A percentile compares a stretch with the other conserved stretches of the same genome.
phyloP scores from a whole-genome alignment of 2,888 invertebrate genomes.

The Cephus pygmeus region DNA sequence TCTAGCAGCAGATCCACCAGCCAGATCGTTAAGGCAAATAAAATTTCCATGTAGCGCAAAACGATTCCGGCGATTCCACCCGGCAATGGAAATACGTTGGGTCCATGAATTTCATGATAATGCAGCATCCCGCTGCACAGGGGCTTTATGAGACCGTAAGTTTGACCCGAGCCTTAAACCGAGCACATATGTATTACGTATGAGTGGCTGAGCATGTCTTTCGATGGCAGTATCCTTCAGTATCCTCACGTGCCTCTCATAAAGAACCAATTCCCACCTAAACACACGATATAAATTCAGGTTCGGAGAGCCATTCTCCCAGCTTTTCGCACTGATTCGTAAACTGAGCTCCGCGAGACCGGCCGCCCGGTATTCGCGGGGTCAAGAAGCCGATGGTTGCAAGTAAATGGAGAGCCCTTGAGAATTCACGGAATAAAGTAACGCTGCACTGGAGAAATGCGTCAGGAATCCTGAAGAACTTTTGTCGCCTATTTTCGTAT shows the following conservation, averaged over 20 bases:
- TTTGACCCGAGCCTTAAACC: conserved; percentile 2
- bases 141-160: background rate
- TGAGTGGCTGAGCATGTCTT: conserved; percentile 11
- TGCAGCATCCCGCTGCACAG: background rate
- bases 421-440: background rate
- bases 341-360: conserved; percentile 17
- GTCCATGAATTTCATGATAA: background rate
- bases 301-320: conserved; percentile 55
- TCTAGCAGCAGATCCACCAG: background rate
- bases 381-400: background rate
- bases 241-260: conserved; percentile 61
- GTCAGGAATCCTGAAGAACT: background rate
- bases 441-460: background rate
- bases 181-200: conserved; percentile 2
- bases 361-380: background rate
- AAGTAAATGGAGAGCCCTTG: background rate
- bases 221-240: conserved; percentile 35
- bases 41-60: background rate
- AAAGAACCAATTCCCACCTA: conserved; percentile 65
- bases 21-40: background rate
- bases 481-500: background rate
- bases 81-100: background rate
- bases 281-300: conserved; percentile 66
- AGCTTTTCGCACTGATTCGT: conserved; percentile 44
- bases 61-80: background rate